A percentile compares a stretch with the other conserved stretches of the same genome.
phyloP scores from a whole-genome alignment of 2,113 vertebrate genomes.

The Malurus alboscapulatus region DNA sequence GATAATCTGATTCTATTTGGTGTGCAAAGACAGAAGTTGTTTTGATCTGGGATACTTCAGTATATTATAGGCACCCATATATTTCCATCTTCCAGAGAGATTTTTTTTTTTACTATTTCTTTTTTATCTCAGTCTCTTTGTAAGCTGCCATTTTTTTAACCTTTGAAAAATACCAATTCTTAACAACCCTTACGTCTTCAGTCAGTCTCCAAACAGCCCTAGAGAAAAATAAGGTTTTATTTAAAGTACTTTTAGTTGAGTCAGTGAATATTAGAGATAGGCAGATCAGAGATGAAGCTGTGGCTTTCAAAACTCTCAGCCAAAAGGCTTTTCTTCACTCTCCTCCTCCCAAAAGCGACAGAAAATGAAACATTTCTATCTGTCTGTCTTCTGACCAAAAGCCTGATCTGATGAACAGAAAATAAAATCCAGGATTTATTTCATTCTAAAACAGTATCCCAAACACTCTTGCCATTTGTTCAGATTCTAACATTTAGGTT shows the following conservation, averaged over 20 bases:
- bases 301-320: not conserved
- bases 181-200: not conserved
- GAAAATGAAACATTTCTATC: not conserved
- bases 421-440: not conserved
- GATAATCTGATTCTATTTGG: slow-evolving; percentile 7
- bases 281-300: not conserved
- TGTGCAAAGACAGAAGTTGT: not conserved
- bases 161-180: slow-evolving; percentile 8
- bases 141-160: not conserved
- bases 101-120: not conserved
- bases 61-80: not conserved
- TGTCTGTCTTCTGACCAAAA: not conserved
- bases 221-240: not conserved
- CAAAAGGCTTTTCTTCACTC: not conserved
- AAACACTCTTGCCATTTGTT: not conserved
- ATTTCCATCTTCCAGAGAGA: not conserved
- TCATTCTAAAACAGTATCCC: not conserved
- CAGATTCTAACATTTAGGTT: not conserved
- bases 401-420: not conserved
- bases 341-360: not conserved
- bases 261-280: not conserved
- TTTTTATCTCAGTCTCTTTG: not conserved
- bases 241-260: not conserved
- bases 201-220: not conserved
- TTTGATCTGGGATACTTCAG: slow-evolving; percentile 9